These are phyloP conservation scores for Scaptomyza graminum DNA, from an alignment of 1,140 invertebrate species.

Conservation along the genomic window DNA sequence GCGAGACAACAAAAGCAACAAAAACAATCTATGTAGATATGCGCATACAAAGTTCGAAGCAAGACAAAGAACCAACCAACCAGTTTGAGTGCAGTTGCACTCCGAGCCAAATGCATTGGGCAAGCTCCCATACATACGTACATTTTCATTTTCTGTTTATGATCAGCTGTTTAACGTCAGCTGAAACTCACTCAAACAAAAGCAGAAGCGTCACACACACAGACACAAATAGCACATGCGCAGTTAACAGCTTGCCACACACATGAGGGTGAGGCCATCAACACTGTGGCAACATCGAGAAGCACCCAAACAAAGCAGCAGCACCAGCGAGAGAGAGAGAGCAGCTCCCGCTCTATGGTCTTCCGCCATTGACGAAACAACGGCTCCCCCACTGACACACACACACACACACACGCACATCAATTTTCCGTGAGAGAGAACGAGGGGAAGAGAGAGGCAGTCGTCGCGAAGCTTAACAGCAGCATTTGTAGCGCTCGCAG, in stretches of 20 bases:
- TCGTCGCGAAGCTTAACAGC: slow-evolving; percentile 41
- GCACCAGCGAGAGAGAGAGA: slow-evolving; percentile 11
- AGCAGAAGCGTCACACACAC: slow-evolving; percentile 1
- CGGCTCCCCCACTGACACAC: slow-evolving; percentile 22
- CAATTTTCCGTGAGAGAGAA: slow-evolving; percentile 4
- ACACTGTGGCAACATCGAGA: slow-evolving; percentile 53
- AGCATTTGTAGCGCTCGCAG: slow-evolving; percentile 39
- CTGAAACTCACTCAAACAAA: slow-evolving; percentile 12
- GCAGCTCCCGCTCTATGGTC: not conserved
- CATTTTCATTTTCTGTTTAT: slow-evolving; percentile 56
- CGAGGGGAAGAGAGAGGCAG: not conserved
- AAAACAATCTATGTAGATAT: too few relatives aligned
- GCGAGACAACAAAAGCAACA: too few relatives aligned
- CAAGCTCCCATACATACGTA: slow-evolving; percentile 25
- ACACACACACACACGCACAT: slow-evolving; percentile 31
- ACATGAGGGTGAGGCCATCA: slow-evolving; percentile 26
- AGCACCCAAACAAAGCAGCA: slow-evolving; percentile 41
- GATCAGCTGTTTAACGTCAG: slow-evolving; percentile 65
- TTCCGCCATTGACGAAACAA: slow-evolving; percentile 50
- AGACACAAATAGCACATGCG: slow-evolving; percentile 38
- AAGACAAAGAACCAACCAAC: slow-evolving; percentile 17
- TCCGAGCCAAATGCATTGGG: slow-evolving; percentile 29
- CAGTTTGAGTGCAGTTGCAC: slow-evolving; percentile 56
- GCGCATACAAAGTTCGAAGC: too few relatives aligned
- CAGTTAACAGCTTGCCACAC: slow-evolving; percentile 16